Evolutionary conservation across 1,140 invertebrate genomes (phyloP), one percentile per base, ranked within the genome.

Genomic region (Drosophila neocordata): DNA sequence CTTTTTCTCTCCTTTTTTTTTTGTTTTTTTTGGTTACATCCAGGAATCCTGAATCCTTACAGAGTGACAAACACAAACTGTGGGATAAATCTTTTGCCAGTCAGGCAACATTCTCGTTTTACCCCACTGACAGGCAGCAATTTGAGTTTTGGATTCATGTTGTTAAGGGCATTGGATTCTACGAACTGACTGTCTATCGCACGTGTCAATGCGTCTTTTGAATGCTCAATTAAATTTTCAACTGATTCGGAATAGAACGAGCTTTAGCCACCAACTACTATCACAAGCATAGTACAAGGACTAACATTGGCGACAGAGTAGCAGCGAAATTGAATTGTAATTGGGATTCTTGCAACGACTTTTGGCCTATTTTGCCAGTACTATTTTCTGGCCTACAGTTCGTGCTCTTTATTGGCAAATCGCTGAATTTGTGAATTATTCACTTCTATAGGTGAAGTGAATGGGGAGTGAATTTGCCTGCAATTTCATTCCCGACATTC

Each of bases 221-320:
- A 88, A 88, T 88, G 83, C 84, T 88, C 83, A 88, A 88, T 88
- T 88, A 88, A 88, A 88, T 83, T 87, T 87, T 63, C 53, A 69
- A 66, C 68, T 64, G 66, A 71, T 75, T 74, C 63, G 11, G 38
- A 53, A 66, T 65, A 24, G 52, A 53, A 34, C 60, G 15, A 18
- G 5, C 20, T 8, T 12, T 11, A 22, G 15, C 37, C 15, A 27
- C 53, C 61, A 41, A 53, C 27, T 1, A 6, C 27, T 6, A 31
- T 31, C 27, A 31, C 4, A 7, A 31, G 27, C 7, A 31, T 6
- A 6, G 27, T 6, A 7, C 27, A 31, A 31, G 27, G 27, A 31
- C 27, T 31, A 6, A 31, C 27, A 31, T 31, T 6, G 27, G 27
- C 27, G 27, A 31, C 27, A 31, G 52, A 13, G 24, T 8, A 55